Percentiles rank a stretch among this genome's conserved stretches.
These are phyloP conservation scores for Dusona sp. DNA, from an alignment of 2,888 invertebrate species.

Conservation along the genomic window DNA sequence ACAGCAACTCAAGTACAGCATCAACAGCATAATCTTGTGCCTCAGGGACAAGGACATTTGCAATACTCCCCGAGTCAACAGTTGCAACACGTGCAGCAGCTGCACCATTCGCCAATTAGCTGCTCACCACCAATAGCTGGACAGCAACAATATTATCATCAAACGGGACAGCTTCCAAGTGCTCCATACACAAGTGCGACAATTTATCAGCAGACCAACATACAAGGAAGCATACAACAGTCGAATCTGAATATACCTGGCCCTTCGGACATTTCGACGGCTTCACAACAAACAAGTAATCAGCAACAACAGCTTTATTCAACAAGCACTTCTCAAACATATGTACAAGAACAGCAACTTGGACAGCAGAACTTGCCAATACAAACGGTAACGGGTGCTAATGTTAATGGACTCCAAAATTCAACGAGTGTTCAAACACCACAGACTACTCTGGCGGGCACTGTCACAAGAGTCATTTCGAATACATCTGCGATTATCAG, in stretches of 20 bases:
- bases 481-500: conserved; percentile 48
- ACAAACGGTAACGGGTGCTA: conserved; percentile 68
- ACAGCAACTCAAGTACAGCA: conserved; percentile 72
- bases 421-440: conserved; percentile 74
- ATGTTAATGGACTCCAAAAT: conserved; percentile 76
- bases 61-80: conserved; percentile 76
- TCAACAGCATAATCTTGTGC: conserved; percentile 72
- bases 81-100: conserved; percentile 81
- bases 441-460: conserved; percentile 73
- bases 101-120: conserved; percentile 79
- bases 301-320: conserved; percentile 62
- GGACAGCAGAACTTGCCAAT: conserved; percentile 74
- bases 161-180: conserved; percentile 45
- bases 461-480: conserved; percentile 50
- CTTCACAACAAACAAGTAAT: conserved; percentile 51
- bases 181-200: conserved; percentile 51
- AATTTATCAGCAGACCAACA: conserved; percentile 65
- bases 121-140: conserved; percentile 76
- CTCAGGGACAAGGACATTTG: conserved; percentile 62
- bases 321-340: conserved; percentile 69
- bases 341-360: conserved; percentile 73
- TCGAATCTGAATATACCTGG: conserved; percentile 37
- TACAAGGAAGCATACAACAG: conserved; percentile 30
- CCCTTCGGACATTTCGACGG: conserved; percentile 48
- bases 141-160: conserved; percentile 70